phyloP scores from a whole-genome alignment of 2,113 vertebrate genomes.

The Nothoprocta perdicaria region DNA sequence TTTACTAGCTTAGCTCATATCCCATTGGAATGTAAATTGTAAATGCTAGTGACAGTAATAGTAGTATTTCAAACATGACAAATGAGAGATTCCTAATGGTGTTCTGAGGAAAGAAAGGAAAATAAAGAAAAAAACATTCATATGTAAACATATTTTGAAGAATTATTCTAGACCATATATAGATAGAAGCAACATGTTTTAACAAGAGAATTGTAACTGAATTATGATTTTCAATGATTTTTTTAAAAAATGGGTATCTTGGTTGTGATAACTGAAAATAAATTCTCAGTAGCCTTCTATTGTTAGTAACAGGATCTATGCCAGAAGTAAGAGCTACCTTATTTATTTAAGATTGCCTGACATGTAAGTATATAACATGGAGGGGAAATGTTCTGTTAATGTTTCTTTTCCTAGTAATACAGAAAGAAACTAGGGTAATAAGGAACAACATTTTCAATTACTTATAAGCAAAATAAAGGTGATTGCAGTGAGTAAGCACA shows the following conservation, averaged over 20 bases:
- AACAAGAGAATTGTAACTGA: background rate
- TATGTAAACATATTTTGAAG: background rate
- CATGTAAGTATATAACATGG: background rate
- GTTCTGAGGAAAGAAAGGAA: background rate
- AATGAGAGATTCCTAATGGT: background rate
- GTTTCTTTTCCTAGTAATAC: background rate
- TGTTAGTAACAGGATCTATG: no score
- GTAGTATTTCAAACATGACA: background rate
- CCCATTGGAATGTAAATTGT: no score
- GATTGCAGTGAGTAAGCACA: background rate
- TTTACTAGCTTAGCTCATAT: no score
- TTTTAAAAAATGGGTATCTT: no score
- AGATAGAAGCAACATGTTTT: background rate
- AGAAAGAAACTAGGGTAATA: background rate
- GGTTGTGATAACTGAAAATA: no score
- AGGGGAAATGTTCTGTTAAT: background rate
- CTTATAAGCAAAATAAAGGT: background rate
- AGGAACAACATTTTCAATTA: background rate
- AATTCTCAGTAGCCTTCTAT: no score
- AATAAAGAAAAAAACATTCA: background rate
- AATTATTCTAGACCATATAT: background rate
- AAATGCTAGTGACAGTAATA: no score
- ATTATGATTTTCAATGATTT: background rate
- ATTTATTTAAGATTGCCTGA: background rate
- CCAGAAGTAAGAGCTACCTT: background rate